Evolutionary conservation across 2,113 vertebrate genomes (phyloP).

Genomic region (Aldabrachelys gigantea): DNA sequence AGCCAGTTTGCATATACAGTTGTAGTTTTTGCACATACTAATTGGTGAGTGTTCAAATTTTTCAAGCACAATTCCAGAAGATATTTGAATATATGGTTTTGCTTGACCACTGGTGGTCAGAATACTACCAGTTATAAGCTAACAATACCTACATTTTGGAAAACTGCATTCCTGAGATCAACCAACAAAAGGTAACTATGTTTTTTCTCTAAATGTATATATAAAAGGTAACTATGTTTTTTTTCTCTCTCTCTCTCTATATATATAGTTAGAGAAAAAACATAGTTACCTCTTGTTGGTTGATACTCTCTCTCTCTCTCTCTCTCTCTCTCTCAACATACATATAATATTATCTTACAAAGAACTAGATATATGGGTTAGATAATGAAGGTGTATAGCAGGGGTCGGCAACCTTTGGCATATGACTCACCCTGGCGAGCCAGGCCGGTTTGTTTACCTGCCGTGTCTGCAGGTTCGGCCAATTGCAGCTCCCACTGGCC

Average conservation of each 20-base stretch:
- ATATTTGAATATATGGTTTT: conserved; percentile 53
- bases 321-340: too few relatives aligned
- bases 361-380: not conserved
- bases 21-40: conserved; percentile 70
- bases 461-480: too few relatives aligned
- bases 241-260: too few relatives aligned
- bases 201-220: not conserved
- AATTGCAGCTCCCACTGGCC: too few relatives aligned
- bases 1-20: conserved; percentile 66
- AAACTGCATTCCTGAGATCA: not conserved
- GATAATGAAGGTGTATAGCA: not conserved
- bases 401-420: too few relatives aligned
- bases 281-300: too few relatives aligned
- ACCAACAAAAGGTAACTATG: not conserved
- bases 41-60: conserved; percentile 57
- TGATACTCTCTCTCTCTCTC: too few relatives aligned
- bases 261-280: too few relatives aligned
- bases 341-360: not conserved
- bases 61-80: conserved; percentile 46
- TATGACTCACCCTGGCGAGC: too few relatives aligned
- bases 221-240: too few relatives aligned
- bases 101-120: conserved; percentile 19
- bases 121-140: conserved; percentile 33
- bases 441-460: too few relatives aligned
- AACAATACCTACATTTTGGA: conserved; percentile 1